Percentiles rank a stretch among this genome's conserved stretches.
Evolutionary conservation across 2,113 vertebrate genomes (phyloP).

Genomic region (Phyllostomus discolor): DNA sequence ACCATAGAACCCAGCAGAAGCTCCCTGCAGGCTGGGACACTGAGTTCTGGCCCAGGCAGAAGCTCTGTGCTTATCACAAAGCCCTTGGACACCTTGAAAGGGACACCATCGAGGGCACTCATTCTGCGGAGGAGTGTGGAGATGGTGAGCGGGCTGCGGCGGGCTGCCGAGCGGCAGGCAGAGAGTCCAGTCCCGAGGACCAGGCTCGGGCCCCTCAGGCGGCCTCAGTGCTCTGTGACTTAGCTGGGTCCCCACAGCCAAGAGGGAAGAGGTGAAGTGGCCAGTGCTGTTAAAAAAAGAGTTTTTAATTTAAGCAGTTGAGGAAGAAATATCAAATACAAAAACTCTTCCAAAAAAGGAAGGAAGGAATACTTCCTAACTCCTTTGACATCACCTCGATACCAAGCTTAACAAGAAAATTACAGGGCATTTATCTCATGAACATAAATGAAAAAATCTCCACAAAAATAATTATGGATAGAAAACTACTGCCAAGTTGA

Average conservation of each 20-base stretch:
- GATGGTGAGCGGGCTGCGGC: neutral
- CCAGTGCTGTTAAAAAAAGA: neutral
- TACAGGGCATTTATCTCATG: neutral
- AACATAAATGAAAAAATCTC: conserved; percentile 14
- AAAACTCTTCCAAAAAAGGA: neutral
- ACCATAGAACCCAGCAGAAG: conserved; percentile 90
- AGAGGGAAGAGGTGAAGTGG: neutral
- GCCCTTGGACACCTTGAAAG: conserved; percentile 82
- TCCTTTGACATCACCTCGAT: neutral
- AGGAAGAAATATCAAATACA: conserved; percentile 7
- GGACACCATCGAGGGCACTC: conserved; percentile 86
- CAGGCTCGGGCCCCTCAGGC: neutral
- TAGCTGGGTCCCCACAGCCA: neutral
- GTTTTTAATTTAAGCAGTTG: neutral
- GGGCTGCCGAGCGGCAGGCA: neutral
- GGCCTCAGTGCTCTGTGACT: neutral
- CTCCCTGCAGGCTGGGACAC: conserved; percentile 80
- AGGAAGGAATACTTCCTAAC: neutral
- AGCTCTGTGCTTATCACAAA: conserved; percentile 60
- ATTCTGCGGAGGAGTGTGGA: conserved; percentile 56
- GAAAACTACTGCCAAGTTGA: neutral
- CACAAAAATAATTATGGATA: neutral
- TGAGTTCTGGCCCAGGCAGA: conserved; percentile 65
- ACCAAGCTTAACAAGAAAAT: conserved; percentile 18
- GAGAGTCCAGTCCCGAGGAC: neutral